Evolutionary conservation across 1,140 invertebrate species (phyloP).

Genomic region (Drosophila kepulauana): DNA sequence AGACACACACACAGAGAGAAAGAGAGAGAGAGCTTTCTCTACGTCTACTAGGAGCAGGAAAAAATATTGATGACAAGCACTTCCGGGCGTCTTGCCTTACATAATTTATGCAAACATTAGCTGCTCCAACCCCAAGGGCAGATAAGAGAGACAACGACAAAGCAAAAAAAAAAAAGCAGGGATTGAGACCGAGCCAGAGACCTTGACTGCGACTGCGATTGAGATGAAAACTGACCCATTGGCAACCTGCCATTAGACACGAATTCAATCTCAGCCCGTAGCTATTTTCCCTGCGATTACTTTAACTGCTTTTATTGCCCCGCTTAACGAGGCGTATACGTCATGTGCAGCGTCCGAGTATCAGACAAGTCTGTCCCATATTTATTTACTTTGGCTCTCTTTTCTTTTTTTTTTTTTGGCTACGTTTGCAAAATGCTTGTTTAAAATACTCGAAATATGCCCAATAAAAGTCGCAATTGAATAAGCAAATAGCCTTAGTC

Average conservation of each 20-base stretch:
- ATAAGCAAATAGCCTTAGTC: conserved; percentile 65
- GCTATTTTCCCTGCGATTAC: conserved; percentile 67
- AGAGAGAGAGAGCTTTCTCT: too few relatives aligned
- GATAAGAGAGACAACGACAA: conserved; percentile 47
- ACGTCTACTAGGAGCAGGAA: conserved; percentile 2
- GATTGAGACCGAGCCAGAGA: neutral
- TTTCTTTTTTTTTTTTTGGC: neutral
- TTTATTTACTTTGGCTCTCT: conserved; percentile 2
- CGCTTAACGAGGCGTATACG: conserved; percentile 71
- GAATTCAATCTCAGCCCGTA: conserved; percentile 22
- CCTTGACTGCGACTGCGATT: neutral
- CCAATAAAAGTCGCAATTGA: conserved; percentile 73
- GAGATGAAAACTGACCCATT: conserved; percentile 56
- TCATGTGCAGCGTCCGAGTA: conserved; percentile 46
- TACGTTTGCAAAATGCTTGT: conserved; percentile 21
- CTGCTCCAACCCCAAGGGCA: conserved; percentile 23
- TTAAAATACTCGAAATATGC: conserved; percentile 46
- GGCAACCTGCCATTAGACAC: conserved; percentile 28
- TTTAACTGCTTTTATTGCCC: conserved; percentile 69
- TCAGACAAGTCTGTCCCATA: conserved; percentile 13
- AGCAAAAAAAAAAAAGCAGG: neutral
- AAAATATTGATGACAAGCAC: conserved; percentile 78
- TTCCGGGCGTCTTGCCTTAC: conserved; percentile 73
- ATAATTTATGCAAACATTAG: conserved; percentile 82
- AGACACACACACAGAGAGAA: neutral